These are phyloP conservation scores for Drosophila lacicola DNA, from an alignment of 2,888 invertebrate species.

Conservation along the genomic window DNA sequence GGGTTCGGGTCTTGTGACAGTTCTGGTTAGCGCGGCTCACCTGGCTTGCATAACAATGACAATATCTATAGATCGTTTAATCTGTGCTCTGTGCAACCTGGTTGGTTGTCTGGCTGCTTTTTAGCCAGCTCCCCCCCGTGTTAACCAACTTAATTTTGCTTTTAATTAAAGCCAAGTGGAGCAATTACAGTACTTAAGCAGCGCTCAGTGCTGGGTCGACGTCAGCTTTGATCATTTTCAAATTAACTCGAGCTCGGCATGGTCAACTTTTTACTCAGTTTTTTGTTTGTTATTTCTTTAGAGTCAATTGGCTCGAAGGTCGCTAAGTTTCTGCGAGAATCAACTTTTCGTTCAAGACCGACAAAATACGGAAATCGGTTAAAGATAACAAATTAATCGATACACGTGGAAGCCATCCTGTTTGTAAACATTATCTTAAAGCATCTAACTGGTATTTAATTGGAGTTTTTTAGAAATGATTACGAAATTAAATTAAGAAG, in stretches of 20 bases:
- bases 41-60: constrained; percentile 57
- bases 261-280: constrained; percentile 1
- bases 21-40: constrained; percentile 42
- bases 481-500: background rate
- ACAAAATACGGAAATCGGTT: constrained; percentile 23
- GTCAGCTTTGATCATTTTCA: constrained; percentile 32
- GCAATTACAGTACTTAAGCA: constrained; percentile 40
- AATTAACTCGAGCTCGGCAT: constrained; percentile 26
- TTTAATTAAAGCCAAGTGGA: constrained; percentile 63
- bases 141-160: constrained; percentile 43
- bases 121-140: background rate
- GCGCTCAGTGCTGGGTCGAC: constrained; percentile 5
- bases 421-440: constrained; percentile 5
- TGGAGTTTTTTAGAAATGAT: constrained; percentile 1
- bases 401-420: constrained; percentile 30
- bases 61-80: constrained; percentile 28
- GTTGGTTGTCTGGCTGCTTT: constrained; percentile 11
- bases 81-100: constrained; percentile 30
- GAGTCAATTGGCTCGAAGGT: constrained; percentile 66
- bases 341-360: constrained; percentile 4
- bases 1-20: constrained; percentile 66
- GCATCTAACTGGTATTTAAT: constrained; percentile 21
- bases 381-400: constrained; percentile 8
- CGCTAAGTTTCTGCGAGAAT: constrained; percentile 18
- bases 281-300: constrained; percentile 39